A percentile compares a stretch with the other conserved stretches of the same genome.
Conservation (phyloP, 2,888 invertebrate species). For the Cerastis leucographa region DNA sequence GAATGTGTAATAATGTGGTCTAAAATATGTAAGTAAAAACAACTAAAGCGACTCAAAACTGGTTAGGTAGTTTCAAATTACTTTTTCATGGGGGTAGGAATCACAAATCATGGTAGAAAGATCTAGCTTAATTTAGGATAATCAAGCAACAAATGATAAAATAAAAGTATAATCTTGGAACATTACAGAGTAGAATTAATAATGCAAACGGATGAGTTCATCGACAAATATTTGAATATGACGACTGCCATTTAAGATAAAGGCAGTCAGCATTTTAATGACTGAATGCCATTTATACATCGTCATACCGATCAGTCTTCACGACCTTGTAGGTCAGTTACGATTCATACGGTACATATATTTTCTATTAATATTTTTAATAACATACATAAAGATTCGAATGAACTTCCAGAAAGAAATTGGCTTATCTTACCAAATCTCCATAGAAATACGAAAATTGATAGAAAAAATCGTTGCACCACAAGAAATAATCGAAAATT, state of each 20-base stretch:
- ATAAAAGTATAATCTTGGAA: slow-evolving; percentile 3
- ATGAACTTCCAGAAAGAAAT: not conserved
- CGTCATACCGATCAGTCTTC: slow-evolving; percentile 58
- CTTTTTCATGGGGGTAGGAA: too few species aligned
- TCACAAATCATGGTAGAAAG: too few species aligned
- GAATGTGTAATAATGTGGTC: slow-evolving; percentile 28
- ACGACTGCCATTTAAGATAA: slow-evolving; percentile 43
- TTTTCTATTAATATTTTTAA: not conserved
- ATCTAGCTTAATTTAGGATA: too few species aligned
- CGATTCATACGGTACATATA: slow-evolving; percentile 32
- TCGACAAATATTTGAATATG: slow-evolving; percentile 38
- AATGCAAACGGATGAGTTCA: slow-evolving; percentile 39
- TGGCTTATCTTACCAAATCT: slow-evolving; percentile 72
- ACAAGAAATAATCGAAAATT: slow-evolving; percentile 63
- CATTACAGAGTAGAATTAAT: slow-evolving; percentile 26
- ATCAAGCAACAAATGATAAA: not conserved
- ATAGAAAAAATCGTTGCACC: slow-evolving; percentile 60
- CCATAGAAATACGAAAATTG: slow-evolving; percentile 68
- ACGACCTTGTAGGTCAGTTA: slow-evolving; percentile 68
- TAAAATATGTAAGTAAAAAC: not conserved
- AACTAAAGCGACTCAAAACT: not conserved
- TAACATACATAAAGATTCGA: not conserved
- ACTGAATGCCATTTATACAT: slow-evolving; percentile 52
- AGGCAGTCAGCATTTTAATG: slow-evolving; percentile 47
- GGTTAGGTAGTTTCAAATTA: not conserved